Conservation (phyloP, 2,797 vertebrate genomes). For the Acrocephalus scirpaceus region DNA sequence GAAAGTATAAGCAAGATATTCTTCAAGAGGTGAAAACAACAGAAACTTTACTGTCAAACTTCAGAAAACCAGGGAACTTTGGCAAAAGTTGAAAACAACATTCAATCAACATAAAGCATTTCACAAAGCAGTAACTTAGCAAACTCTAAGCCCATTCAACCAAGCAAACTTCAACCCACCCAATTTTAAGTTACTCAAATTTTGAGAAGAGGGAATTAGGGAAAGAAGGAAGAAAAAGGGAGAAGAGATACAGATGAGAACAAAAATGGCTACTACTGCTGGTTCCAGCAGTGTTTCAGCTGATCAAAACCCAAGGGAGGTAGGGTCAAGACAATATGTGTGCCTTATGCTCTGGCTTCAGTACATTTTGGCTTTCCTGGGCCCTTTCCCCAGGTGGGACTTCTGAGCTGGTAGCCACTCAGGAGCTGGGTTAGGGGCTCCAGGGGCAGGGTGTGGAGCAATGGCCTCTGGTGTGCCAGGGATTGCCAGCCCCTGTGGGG, state of each 20-base stretch:
- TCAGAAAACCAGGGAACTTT: neutral
- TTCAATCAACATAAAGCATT: neutral
- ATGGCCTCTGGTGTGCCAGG: neutral
- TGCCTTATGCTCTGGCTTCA: neutral
- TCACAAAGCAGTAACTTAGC: neutral
- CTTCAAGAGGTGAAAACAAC: neutral
- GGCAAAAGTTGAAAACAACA: neutral
- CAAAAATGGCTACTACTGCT: neutral
- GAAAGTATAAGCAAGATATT: neutral
- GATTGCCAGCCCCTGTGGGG: neutral
- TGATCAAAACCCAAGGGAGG: neutral
- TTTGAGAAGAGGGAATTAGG: neutral
- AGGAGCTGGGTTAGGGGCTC: neutral
- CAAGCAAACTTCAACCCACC: neutral
- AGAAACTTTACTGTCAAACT: neutral
- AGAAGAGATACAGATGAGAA: neutral
- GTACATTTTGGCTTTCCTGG: neutral
- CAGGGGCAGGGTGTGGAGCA: neutral
- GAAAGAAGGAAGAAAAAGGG: neutral
- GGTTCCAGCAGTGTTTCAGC: neutral
- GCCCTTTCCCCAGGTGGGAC: neutral
- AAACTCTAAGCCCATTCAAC: neutral
- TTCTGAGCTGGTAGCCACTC: neutral
- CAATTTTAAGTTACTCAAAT: rapidly evolving
- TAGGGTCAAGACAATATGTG: neutral